Percentiles rank a stretch among this genome's conserved stretches.
Conservation (phyloP, 2,113 vertebrate genomes). For the Anser cygnoides region DNA sequence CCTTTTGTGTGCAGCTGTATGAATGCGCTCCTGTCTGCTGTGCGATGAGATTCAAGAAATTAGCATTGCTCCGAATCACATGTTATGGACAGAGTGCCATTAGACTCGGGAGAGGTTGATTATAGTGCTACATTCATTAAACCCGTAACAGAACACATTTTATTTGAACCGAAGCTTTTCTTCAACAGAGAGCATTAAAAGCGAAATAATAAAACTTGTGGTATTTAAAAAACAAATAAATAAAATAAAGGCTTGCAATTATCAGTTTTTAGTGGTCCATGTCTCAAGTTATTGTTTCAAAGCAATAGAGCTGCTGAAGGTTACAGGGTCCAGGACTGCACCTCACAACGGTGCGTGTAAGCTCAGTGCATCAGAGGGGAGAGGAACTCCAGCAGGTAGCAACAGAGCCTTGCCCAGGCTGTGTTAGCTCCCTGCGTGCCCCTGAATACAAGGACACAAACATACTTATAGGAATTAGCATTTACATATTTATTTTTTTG, state of each 20-base stretch:
- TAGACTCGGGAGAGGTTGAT: conserved; percentile 10
- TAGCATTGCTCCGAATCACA: not conserved
- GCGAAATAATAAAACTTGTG: not conserved
- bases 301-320: not conserved
- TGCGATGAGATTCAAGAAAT: not conserved
- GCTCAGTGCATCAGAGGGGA: not conserved
- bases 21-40: not conserved
- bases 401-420: not conserved
- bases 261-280: not conserved
- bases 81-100: not conserved
- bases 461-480: not conserved
- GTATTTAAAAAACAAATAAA: not conserved
- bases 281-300: not conserved
- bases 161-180: not conserved
- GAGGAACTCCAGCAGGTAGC: not conserved
- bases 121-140: not conserved
- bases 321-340: not conserved
- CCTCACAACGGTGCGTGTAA: accelerated
- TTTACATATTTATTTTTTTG: not conserved
- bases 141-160: not conserved
- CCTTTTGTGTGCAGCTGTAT: not conserved
- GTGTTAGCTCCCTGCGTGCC: not conserved
- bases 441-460: not conserved
- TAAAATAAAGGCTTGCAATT: not conserved
- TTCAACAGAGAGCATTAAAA: not conserved